phyloP scores from a whole-genome alignment of 2,113 vertebrate species.

The Carlito syrichta region DNA sequence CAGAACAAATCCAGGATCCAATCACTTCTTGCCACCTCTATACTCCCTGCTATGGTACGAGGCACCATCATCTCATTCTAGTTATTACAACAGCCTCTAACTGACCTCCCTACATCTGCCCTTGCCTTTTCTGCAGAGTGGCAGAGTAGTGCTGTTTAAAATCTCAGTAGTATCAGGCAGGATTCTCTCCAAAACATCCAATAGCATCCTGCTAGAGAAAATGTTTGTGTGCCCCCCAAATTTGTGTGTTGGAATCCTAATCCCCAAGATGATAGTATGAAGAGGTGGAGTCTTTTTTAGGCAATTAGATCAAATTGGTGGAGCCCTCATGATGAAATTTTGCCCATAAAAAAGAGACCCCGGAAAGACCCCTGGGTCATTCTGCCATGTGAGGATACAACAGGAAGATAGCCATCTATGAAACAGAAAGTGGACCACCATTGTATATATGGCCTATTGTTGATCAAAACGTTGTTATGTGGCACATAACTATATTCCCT shows the following conservation, averaged over 20 bases:
- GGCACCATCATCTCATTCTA: background rate
- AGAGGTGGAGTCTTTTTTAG: background rate
- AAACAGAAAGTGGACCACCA: background rate
- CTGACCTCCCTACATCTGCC: rapidly evolving
- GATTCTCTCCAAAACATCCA: background rate
- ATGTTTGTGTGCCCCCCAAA: background rate
- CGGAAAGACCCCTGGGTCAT: background rate
- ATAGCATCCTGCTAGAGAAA: background rate
- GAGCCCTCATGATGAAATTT: background rate
- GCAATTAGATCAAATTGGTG: background rate
- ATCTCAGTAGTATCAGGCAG: background rate
- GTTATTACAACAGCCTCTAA: rapidly evolving
- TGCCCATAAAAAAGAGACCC: background rate
- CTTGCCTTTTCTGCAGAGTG: background rate
- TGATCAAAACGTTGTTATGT: background rate
- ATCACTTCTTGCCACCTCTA: background rate
- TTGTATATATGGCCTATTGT: background rate
- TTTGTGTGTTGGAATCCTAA: background rate
- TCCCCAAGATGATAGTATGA: background rate
- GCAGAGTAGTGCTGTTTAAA: background rate
- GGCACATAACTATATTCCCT: background rate
- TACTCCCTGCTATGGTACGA: rapidly evolving
- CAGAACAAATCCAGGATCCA: background rate
- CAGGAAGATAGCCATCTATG: background rate
- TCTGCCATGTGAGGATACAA: background rate